Evolutionary conservation across 2,888 invertebrate genomes (phyloP), one percentile per base, ranked within the genome.

Genomic region (Nebria salina): DNA sequence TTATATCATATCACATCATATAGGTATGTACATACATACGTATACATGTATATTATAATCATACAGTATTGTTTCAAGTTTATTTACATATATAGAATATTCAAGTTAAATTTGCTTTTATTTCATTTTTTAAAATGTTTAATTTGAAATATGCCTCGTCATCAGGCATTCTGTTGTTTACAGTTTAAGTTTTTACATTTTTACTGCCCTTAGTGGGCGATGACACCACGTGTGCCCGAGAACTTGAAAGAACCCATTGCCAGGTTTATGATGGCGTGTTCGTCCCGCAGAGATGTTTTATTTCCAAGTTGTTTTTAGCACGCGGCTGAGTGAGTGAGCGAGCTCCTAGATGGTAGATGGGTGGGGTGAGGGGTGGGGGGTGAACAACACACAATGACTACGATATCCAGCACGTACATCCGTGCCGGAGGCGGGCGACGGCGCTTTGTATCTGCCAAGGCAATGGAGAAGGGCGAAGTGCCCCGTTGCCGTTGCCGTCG

Each of bases 201-300:
- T 83, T 84, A 82, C 84, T 81, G 79, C 83, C 82, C 83, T 84
- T 83, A 82, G 82, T 82, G 82, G 75, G 78, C 76, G 64, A 2
- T 82, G 83, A 83, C 84, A 85, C 85, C 84, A 85, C 85, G 84
- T 84, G 85, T 84, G 84, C 65, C 75, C 76, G 25, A 72, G 8
- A 70, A 74, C 54, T 75, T 79, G 80, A 82, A 80, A 75, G 76
- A 73, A 81, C 75, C 75, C 80, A 81, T 81, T 75, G 80, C 75
- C 70, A 75, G 75, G 75, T 81, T 81, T 81, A 81, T 81, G 65
- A 68, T 72, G 72, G 43, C 64, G 25, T 41, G 25, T 8, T 11
- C 42, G 54, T 68, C 66, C 65, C 68, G 41, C 66, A 25, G 75
- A 25, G 65, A 75, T 81, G 80, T 81, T 81, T 81, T 81, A 81